Percentiles rank a stretch among this genome's conserved stretches.
These are phyloP conservation scores for Plecotus auritus DNA, from an alignment of 2,113 vertebrate species.

Conservation along the genomic window DNA sequence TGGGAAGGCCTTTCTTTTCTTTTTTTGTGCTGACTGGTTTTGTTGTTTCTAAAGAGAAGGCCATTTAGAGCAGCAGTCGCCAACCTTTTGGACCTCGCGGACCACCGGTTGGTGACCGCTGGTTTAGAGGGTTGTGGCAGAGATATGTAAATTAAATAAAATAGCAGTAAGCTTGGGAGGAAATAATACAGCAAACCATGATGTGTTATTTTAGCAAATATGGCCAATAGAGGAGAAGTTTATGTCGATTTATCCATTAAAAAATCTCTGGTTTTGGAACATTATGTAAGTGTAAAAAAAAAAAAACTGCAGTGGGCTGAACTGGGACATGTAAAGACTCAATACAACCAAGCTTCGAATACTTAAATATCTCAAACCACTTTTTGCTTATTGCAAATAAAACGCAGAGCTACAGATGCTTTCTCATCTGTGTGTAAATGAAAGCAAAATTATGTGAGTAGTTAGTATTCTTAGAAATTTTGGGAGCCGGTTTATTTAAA, in stretches of 20 bases:
- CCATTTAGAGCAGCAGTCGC: slow-evolving; percentile 35
- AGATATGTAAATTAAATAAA: slow-evolving; percentile 56
- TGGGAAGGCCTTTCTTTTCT: neutral
- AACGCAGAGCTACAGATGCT: slow-evolving; percentile 69
- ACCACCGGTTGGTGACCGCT: no score
- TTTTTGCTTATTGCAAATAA: slow-evolving; percentile 74
- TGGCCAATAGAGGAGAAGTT: slow-evolving; percentile 42
- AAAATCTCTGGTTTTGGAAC: slow-evolving; percentile 60
- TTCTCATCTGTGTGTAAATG: slow-evolving; percentile 75
- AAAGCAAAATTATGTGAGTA: slow-evolving; percentile 70
- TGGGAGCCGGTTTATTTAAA: slow-evolving; percentile 67
- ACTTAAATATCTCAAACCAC: slow-evolving; percentile 66
- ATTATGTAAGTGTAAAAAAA: slow-evolving; percentile 65
- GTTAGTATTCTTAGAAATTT: slow-evolving; percentile 72
- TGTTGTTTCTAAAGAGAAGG: slow-evolving; percentile 53
- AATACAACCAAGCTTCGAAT: slow-evolving; percentile 57
- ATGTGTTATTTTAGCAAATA: slow-evolving; percentile 50
- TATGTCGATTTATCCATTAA: slow-evolving; percentile 60
- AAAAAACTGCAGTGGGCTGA: slow-evolving; percentile 58
- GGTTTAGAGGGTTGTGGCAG: slow-evolving; percentile 43
- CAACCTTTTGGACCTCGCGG: no score
- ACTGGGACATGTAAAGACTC: slow-evolving; percentile 64
- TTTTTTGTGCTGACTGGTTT: slow-evolving; percentile 29
- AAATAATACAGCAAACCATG: slow-evolving; percentile 37
- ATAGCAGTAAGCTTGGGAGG: slow-evolving; percentile 35